phyloP scores from a whole-genome alignment of 2,888 invertebrate genomes.

The Didymodactylos carnosus region DNA sequence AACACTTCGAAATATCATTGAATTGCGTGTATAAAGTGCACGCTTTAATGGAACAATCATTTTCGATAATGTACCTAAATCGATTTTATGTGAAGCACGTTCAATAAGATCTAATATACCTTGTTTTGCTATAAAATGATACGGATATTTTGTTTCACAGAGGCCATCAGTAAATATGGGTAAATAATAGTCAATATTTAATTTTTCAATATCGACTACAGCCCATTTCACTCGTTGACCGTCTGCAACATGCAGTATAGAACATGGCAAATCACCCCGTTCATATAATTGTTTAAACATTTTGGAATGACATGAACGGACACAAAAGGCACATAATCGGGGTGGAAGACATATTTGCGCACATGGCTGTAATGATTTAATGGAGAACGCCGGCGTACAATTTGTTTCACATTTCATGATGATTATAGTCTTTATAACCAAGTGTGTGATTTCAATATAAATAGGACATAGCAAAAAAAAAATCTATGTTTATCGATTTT shows the following conservation, averaged over 20 bases:
- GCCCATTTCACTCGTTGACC: neutral
- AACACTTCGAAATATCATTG: neutral
- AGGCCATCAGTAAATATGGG: neutral
- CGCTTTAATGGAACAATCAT: neutral
- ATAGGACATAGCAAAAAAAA: too few species aligned
- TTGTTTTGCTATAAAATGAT: neutral
- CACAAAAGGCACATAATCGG: neutral
- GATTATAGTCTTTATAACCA: too few species aligned
- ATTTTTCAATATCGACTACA: neutral
- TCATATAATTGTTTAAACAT: neutral
- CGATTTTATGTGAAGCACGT: neutral
- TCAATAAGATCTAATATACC: neutral
- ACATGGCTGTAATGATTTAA: neutral
- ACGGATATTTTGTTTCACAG: neutral
- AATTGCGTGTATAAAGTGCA: neutral
- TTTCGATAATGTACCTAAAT: neutral
- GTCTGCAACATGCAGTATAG: neutral
- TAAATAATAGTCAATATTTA: neutral
- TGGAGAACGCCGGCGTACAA: neutral
- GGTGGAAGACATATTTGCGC: neutral
- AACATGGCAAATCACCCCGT: neutral
- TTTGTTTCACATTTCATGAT: too few species aligned
- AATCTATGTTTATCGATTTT: too few species aligned
- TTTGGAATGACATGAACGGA: neutral
- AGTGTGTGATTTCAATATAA: too few species aligned